Base-by-base conservation (phyloP, 1,140 invertebrate genomes). In the Drosophila bifasciata region DNA sequence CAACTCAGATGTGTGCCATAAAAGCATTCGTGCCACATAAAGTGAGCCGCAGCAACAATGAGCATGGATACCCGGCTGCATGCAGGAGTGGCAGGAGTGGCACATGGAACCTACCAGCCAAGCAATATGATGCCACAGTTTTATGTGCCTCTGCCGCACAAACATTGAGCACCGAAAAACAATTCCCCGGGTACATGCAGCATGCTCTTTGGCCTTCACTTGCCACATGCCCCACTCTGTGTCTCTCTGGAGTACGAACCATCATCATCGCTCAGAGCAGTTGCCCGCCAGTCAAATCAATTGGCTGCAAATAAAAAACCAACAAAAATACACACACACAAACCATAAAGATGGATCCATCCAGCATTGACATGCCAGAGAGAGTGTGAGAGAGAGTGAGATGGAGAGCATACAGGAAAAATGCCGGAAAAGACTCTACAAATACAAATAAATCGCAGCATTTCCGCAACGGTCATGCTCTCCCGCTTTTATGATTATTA, bases 371-470 rank as follows among this genome's bases (percentile, higher is more conserved):
- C 32, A 36, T 13, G 9, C 28, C 9, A 5, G 28, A 32, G 28
- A 8, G 28, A 32, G 28, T 3, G 28, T n/a, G n/a, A n/a, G n/a
- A n/a, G n/a, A n/a, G n/a, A n/a, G n/a, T n/a, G n/a, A n/a, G n/a
- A n/a, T n/a, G n/a, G n/a, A n/a, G n/a, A n/a, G n/a, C n/a, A n/a
- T n/a, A n/a, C 8, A 32, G 9, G 32, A 36, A 13, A 13, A 36
- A 40, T n/a, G n/a, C n/a, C 69, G 59, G 68, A 56, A 72, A 41
- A 73, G 64, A 84, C 75, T 79, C 80, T 76, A 58, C 80, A 80
- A 85, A 86, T 66, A 85, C 73, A 81, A 85, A 85, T 85, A 85
- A 85, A 85, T 85, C 81, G 81, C 81, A 86, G 81, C 60, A 75
- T 77, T 85, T 85, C 81, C 80, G 77, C 81, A 77, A 70, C 64